Percentiles rank a stretch among this genome's conserved stretches.
phyloP scores from a whole-genome alignment of 1,140 invertebrate species.

The Druon quercuslanigerum region DNA sequence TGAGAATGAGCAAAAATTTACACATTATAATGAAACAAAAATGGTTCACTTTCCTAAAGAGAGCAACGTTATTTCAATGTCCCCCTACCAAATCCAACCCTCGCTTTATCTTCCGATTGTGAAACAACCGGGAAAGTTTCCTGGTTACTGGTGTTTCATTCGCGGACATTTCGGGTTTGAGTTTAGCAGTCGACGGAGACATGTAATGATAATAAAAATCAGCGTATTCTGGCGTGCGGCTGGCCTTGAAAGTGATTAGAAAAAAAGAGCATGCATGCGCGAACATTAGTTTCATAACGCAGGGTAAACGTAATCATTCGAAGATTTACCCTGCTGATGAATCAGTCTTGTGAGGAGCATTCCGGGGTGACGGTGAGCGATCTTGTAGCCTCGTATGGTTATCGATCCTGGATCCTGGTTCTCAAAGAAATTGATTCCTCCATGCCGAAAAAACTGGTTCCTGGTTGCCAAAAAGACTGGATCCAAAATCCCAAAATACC shows the following conservation, averaged over 20 bases:
- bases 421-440: too few relatives aligned
- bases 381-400: not conserved
- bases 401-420: not conserved
- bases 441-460: too few relatives aligned
- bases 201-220: not conserved
- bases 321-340: slow-evolving; percentile 57
- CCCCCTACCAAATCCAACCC: too few relatives aligned
- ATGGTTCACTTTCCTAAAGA: too few relatives aligned
- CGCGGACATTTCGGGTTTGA: slow-evolving; percentile 35
- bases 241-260: slow-evolving; percentile 8
- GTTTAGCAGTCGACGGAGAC: slow-evolving; percentile 44
- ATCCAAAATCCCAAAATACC: slow-evolving; percentile 2
- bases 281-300: slow-evolving; percentile 13
- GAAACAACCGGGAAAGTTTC: not conserved
- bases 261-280: slow-evolving; percentile 21
- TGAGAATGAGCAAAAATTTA: too few relatives aligned
- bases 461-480: not conserved
- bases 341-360: slow-evolving; percentile 59
- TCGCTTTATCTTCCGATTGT: too few relatives aligned
- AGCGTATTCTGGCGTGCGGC: not conserved
- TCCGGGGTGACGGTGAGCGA: slow-evolving; percentile 17
- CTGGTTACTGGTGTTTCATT: slow-evolving; percentile 30
- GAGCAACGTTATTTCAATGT: too few relatives aligned
- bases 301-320: slow-evolving; percentile 41
- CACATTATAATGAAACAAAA: too few relatives aligned